phyloP scores from a whole-genome alignment of 2,113 vertebrate species.

The Rhineura floridana region DNA sequence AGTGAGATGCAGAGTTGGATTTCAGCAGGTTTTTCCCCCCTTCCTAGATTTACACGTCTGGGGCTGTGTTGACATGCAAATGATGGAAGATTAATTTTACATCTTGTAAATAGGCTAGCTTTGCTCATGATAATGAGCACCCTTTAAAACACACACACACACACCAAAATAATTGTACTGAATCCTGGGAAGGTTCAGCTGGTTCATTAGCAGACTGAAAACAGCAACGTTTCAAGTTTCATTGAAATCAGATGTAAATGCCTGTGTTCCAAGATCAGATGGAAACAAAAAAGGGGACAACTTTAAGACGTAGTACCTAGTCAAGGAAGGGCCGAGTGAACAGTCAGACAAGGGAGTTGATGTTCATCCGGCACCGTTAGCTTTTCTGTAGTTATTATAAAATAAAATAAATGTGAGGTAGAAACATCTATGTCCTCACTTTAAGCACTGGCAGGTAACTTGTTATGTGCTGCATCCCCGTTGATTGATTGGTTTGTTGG shows the following conservation, averaged over 20 bases:
- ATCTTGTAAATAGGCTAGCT: slow-evolving; percentile 63
- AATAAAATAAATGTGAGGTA: background rate
- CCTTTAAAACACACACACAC: slow-evolving; percentile 60
- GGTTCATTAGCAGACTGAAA: slow-evolving; percentile 77
- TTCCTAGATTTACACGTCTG: slow-evolving; percentile 45
- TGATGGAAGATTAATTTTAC: slow-evolving; percentile 57
- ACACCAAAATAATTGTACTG: slow-evolving; percentile 26
- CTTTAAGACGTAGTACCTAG: slow-evolving; percentile 69
- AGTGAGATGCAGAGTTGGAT: slow-evolving; percentile 48
- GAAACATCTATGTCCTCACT: background rate
- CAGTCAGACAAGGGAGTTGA: slow-evolving; percentile 48
- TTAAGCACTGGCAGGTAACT: background rate
- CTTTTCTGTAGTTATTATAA: background rate
- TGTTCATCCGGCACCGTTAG: background rate
- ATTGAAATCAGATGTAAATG: slow-evolving; percentile 83
- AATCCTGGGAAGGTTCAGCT: slow-evolving; percentile 77
- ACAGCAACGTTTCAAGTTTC: slow-evolving; percentile 77
- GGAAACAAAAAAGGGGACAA: slow-evolving; percentile 77
- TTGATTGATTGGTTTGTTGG: slow-evolving; percentile 10
- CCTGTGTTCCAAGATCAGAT: slow-evolving; percentile 77
- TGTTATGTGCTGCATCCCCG: background rate
- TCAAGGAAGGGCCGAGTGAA: slow-evolving; percentile 61
- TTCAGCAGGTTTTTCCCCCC: slow-evolving; percentile 13
- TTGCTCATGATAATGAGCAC: slow-evolving; percentile 69
- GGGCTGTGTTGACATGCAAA: slow-evolving; percentile 27